Conservation (phyloP, 2,113 vertebrate genomes). For the Festucalex cinctus region DNA sequence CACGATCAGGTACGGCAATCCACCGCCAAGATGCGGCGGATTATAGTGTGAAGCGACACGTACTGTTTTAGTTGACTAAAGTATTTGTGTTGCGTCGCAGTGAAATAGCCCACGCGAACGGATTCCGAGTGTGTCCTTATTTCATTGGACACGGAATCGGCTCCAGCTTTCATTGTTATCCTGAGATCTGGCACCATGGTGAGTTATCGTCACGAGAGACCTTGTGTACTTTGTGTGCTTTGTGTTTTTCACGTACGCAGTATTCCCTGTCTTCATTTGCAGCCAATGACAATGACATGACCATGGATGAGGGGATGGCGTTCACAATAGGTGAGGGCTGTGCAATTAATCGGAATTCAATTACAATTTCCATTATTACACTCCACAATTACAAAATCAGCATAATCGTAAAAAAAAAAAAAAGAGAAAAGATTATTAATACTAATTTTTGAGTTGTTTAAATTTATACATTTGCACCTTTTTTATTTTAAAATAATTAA, state of each 20-base stretch:
- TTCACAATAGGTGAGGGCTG: slow-evolving; percentile 73
- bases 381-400: too few relatives aligned
- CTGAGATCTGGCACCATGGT: slow-evolving; percentile 98
- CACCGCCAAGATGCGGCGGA: too few relatives aligned
- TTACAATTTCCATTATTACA: too few relatives aligned
- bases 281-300: slow-evolving; percentile 73
- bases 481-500: too few relatives aligned
- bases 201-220: slow-evolving; percentile 46
- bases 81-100: slow-evolving; percentile 55
- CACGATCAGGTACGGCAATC: slow-evolving; percentile 83
- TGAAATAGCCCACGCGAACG: slow-evolving; percentile 71
- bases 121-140: slow-evolving; percentile 85
- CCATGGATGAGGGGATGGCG: slow-evolving; percentile 77
- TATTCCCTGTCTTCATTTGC: slow-evolving; percentile 16
- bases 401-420: too few relatives aligned
- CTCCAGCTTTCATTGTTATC: slow-evolving; percentile 90
- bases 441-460: too few relatives aligned
- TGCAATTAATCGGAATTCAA: too few relatives aligned
- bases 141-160: slow-evolving; percentile 96
- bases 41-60: not conserved
- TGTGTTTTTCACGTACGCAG: not conserved
- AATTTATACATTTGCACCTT: too few relatives aligned
- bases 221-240: not conserved
- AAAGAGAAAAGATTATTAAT: too few relatives aligned
- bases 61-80: not conserved